Evolutionary conservation across 2,113 vertebrate species (phyloP).

Genomic region (Naja naja): DNA sequence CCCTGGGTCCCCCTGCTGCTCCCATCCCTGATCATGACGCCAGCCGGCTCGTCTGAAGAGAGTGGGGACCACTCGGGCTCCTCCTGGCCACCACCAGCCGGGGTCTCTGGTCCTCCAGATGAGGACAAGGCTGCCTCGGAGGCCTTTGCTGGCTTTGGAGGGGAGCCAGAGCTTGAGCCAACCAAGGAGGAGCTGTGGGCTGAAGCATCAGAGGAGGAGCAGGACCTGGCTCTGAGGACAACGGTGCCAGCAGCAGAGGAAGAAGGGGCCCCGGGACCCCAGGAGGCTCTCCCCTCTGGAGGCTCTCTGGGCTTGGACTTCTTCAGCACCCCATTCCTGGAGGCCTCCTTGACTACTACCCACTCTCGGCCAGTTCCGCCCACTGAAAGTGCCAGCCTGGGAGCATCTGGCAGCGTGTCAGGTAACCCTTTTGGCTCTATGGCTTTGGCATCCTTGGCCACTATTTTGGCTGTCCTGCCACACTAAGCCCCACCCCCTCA

Average conservation of each 20-base stretch:
- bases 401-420: conserved; percentile 41
- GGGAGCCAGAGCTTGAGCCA: conserved; percentile 18
- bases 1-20: background rate
- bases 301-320: conserved; percentile 29
- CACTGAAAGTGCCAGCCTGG: conserved; percentile 66
- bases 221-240: background rate
- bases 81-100: conserved; percentile 25
- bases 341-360: conserved; percentile 22
- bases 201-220: background rate
- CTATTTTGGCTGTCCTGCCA: conserved; percentile 35
- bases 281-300: background rate
- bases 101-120: background rate
- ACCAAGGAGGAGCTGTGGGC: accelerated
- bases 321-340: conserved; percentile 20
- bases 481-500: conserved; percentile 26
- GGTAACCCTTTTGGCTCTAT: conserved; percentile 58
- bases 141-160: background rate
- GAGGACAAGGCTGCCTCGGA: conserved; percentile 36
- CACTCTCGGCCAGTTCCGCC: conserved; percentile 61
- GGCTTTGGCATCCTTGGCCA: conserved; percentile 34
- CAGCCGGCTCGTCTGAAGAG: conserved; percentile 27
- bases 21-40: background rate
- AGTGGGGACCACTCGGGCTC: conserved; percentile 56
- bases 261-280: conserved; percentile 24
- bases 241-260: conserved; percentile 18